Evolutionary conservation across 2,113 vertebrate genomes (phyloP), one percentile per base, ranked within the genome.

Genomic region (Orientallactaga bullata): DNA sequence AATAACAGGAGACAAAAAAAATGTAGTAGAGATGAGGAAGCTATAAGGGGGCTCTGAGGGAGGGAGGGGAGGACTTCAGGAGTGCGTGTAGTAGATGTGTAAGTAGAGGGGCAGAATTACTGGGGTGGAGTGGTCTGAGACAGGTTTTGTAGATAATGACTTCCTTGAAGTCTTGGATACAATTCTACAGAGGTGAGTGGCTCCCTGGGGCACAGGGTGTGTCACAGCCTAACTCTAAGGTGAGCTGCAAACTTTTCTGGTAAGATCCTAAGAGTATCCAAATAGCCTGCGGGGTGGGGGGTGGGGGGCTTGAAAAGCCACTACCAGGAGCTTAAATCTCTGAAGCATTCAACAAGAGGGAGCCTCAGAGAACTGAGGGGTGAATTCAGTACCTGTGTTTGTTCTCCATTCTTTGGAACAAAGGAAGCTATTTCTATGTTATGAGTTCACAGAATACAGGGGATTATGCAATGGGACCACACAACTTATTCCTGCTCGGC

Each of bases 391-490:
- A 95, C 73, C 88, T 84, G 80, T 83, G 68, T 96, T 95, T 96
- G 79, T 84, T 96, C 78, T 94, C 88, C 71, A 51, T 96, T 94
- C 74, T 92, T 96, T 95, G 2, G 51, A 96, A 96, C 90, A 93
- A 94, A 97, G 39, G 55, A 39, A 85, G n/a, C 51, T 89, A 68
- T 90, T 97, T 94, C 94, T 91, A 37, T n/a, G 66, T 89, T 93
- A 94, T 93, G 92, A 94, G 94, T 95, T 90, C 89, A 80, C 71
- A 85, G 66, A 81, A 32, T 69, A 86, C 71, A 89, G 73, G 18
- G 92, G 96, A 82, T 97, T 95, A 86, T 39, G 76, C 86, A 66
- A 85, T 37, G 90, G 97, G 97, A 94, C 94, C 94, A 89, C 96
- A 96, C 96, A 97, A 85, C 83, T 97, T 58, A 0, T 91, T 94